Evolutionary conservation across 1,140 invertebrate genomes (phyloP), one percentile per base, ranked within the genome.

Genomic region (Magallana angulata): DNA sequence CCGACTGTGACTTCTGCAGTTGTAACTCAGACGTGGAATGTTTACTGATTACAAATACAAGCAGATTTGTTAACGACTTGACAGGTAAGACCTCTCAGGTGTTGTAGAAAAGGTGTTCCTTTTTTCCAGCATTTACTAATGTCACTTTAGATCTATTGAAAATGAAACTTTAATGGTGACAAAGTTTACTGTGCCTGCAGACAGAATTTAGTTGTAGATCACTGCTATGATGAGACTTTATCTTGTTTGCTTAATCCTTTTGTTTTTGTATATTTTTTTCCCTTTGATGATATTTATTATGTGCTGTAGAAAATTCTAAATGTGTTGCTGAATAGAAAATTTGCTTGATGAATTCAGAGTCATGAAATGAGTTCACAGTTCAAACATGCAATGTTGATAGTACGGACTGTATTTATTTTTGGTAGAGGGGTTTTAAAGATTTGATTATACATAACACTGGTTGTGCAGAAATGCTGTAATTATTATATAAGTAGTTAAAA

Each of bases 11-110:
- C 4, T 71, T 71, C 68, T 76, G 68, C 30, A 30, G 68, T 76
- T 64, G 60, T 64, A 64, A 64, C 18, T 64, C 60, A 64, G 60
- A 64, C 68, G 12, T 76, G 68, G 68, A 76, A 76, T 76, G 68
- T 76, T 76, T 76, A 76, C 68, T 76, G 68, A 76, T 76, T 76
- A 76, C 18, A 71, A 71, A 71, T 71, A 71, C 64, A 24, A 76
- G 68, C 68, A 76, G 68, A 76, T 76, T 76, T 76, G 68, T 76
- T 76, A 76, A 76, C 68, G 14, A 30, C 68, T 76, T 76, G 68
- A 76, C 68, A 76, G 68, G 68, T 76, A 76, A 76, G 68, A 30
- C 68, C 7, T 12, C 68, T 76, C 68, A 76, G 68, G 68, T 76
- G 68, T 76, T 76, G 36, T 76, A 76, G 24, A 11, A 30, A 76